Conservation (phyloP, 2,888 invertebrate species). For the Amphimallon solstitiale region DNA sequence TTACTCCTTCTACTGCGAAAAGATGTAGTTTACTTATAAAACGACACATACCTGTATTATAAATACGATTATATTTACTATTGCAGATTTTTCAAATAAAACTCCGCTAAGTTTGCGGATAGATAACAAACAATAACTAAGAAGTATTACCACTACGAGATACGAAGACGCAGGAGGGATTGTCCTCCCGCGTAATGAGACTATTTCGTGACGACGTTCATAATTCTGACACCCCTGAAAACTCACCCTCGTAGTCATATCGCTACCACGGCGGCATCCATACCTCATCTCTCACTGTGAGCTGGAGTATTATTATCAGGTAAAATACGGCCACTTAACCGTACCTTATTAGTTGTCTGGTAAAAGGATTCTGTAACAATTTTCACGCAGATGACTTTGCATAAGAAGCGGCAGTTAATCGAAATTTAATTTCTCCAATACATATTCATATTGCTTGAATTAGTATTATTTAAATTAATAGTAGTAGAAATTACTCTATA, state of each 20-base stretch:
- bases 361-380: constrained; percentile 12
- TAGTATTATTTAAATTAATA: background rate
- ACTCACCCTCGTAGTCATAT: constrained; percentile 22
- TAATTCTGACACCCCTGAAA: constrained; percentile 44
- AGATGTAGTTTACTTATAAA: no score
- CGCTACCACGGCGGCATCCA: constrained; percentile 18
- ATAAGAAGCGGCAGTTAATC: no score
- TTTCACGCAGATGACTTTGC: background rate
- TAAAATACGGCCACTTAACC: constrained; percentile 29
- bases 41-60: no score
- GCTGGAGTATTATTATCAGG: constrained; percentile 17
- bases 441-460: background rate
- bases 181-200: constrained; percentile 56
- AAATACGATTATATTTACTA: background rate
- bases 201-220: constrained; percentile 56
- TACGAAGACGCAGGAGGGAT: constrained; percentile 32
- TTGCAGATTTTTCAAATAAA: background rate
- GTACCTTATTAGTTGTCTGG: constrained; percentile 25
- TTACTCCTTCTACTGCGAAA: no score
- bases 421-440: background rate
- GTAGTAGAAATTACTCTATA: no score
- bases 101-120: background rate
- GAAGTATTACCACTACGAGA: background rate
- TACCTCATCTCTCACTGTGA: constrained; percentile 21
- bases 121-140: background rate